These are phyloP conservation scores for Nemoura dubitans DNA, from an alignment of 2,888 invertebrate species.

Conservation along the genomic window DNA sequence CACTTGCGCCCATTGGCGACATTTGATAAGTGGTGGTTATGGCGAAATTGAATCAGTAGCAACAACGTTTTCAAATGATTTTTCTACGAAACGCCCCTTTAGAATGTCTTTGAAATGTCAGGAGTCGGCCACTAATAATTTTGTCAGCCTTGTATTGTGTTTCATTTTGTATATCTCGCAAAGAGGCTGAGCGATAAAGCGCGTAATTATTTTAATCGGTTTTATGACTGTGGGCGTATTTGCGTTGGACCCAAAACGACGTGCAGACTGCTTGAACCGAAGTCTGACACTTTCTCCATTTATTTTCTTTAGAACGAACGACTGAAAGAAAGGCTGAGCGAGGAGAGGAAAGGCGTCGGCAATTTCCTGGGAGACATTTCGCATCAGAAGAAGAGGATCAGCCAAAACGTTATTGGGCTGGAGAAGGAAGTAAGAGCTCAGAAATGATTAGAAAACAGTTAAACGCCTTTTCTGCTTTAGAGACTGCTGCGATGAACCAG, in stretches of 20 bases:
- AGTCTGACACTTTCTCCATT: background rate
- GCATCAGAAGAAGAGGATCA: conserved; percentile 60
- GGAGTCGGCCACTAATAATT: background rate
- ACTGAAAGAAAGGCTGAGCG: conserved; percentile 65
- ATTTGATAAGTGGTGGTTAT: background rate
- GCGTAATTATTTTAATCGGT: background rate
- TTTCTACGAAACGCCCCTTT: background rate
- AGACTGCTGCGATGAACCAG: background rate
- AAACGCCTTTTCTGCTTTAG: background rate
- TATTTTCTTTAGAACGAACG: conserved; percentile 63
- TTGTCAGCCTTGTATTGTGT: background rate
- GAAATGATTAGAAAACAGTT: background rate
- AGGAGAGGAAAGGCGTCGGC: conserved; percentile 63
- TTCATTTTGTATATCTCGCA: background rate
- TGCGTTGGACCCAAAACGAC: background rate
- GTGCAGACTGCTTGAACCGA: background rate
- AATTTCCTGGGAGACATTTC: conserved; percentile 58
- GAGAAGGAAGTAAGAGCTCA: conserved; percentile 58
- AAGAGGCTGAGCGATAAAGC: background rate
- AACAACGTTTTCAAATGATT: background rate
- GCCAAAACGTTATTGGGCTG: conserved; percentile 60
- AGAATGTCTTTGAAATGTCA: background rate
- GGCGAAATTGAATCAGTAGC: background rate
- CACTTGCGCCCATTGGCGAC: conserved; percentile 7
- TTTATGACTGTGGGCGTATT: background rate